phyloP scores from a whole-genome alignment of 2,888 invertebrate species.

The Cerceris ruficornis region DNA sequence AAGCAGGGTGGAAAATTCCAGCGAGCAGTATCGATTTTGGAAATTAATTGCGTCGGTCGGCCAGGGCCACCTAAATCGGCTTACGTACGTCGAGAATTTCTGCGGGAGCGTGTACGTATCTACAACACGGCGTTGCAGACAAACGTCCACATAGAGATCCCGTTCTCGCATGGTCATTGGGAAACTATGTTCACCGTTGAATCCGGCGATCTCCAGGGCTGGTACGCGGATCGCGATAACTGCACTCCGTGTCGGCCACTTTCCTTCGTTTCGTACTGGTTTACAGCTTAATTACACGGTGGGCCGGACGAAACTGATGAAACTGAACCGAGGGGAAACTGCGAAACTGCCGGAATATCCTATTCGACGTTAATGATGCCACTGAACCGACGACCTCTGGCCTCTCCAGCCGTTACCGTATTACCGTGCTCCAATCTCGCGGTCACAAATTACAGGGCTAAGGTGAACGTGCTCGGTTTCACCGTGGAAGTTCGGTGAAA shows the following conservation, averaged over 20 bases:
- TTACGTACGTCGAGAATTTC: constrained; percentile 65
- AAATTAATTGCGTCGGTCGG: constrained; percentile 70
- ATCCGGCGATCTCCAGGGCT: background rate
- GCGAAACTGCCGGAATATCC: constrained; percentile 56
- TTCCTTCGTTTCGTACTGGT: constrained; percentile 44
- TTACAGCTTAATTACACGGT: constrained; percentile 51
- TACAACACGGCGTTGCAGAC: background rate
- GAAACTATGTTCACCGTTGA: constrained; percentile 28
- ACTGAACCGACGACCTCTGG: constrained; percentile 42
- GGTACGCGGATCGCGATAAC: background rate
- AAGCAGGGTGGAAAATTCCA: constrained; percentile 28
- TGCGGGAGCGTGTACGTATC: constrained; percentile 31
- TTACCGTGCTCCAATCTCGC: constrained; percentile 43
- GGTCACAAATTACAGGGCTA: constrained; percentile 55
- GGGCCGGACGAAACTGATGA: constrained; percentile 31
- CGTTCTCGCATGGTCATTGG: constrained; percentile 35
- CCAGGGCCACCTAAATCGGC: constrained; percentile 69
- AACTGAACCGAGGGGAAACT: constrained; percentile 50
- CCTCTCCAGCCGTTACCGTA: constrained; percentile 50
- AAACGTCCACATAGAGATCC: constrained; percentile 10
- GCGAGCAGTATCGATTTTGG: constrained; percentile 66
- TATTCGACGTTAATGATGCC: constrained; percentile 64
- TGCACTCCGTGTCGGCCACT: constrained; percentile 22
- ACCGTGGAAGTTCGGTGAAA: constrained; percentile 30
- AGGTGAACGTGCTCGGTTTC: constrained; percentile 31